Evolutionary conservation across 2,888 invertebrate genomes (phyloP).

Genomic region (Therioaphis trifolii): DNA sequence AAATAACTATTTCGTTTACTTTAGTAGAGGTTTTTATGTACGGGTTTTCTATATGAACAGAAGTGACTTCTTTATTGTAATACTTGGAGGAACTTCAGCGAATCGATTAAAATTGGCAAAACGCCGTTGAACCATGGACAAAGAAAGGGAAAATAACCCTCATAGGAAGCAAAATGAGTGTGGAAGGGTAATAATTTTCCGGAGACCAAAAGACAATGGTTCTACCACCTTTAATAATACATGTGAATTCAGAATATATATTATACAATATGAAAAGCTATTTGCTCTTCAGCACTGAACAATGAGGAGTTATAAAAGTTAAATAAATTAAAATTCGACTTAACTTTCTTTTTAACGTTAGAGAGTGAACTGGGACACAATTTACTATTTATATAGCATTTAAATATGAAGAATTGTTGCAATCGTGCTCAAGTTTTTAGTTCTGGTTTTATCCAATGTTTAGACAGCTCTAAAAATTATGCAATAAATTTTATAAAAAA

Average conservation of each 20-base stretch:
- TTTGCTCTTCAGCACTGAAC: conserved; percentile 10
- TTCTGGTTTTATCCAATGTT: background rate
- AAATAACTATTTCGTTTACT: too few relatives aligned
- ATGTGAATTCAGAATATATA: background rate
- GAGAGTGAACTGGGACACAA: background rate
- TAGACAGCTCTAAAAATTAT: too few relatives aligned
- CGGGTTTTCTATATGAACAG: background rate
- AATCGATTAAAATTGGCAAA: conserved; percentile 54
- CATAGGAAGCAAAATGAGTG: background rate
- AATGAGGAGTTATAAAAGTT: conserved; percentile 43
- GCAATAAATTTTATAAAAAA: too few relatives aligned
- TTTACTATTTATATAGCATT: too few relatives aligned
- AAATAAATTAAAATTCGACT: conserved; percentile 36
- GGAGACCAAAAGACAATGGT: conserved; percentile 10
- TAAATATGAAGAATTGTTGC: background rate
- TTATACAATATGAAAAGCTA: conserved; percentile 36
- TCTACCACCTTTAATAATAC: conserved; percentile 25
- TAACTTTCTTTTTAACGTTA: conserved; percentile 39
- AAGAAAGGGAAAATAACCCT: conserved; percentile 39
- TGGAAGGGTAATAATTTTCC: conserved; percentile 37
- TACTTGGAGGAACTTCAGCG: background rate
- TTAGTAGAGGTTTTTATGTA: too few relatives aligned
- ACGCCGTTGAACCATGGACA: conserved; percentile 25
- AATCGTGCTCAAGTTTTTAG: background rate
- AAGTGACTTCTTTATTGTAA: conserved; percentile 41